Evolutionary conservation across 2,113 vertebrate genomes (phyloP).

Genomic region (Pygathrix nemaeus): DNA sequence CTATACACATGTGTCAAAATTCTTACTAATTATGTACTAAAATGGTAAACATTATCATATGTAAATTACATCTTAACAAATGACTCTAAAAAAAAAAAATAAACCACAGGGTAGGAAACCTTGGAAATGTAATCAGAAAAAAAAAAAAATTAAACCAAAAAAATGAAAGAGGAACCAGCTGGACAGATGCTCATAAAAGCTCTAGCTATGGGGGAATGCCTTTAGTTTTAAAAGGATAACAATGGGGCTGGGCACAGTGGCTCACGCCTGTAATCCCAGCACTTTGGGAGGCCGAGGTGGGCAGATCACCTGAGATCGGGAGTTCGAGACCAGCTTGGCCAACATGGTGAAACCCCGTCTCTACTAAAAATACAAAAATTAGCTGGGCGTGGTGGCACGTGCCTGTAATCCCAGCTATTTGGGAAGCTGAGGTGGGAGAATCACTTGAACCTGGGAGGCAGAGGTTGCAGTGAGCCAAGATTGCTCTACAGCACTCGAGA

Average conservation of each 20-base stretch:
- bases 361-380: too few relatives aligned
- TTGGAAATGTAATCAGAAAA: neutral
- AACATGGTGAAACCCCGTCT: too few relatives aligned
- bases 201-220: neutral
- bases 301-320: neutral
- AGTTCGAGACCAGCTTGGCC: too few relatives aligned
- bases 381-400: too few relatives aligned
- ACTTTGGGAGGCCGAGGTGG: too few relatives aligned
- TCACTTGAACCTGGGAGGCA: too few relatives aligned
- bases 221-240: constrained; percentile 21
- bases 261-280: too few relatives aligned
- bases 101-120: neutral
- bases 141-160: neutral
- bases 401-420: too few relatives aligned
- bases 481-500: too few relatives aligned
- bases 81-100: neutral
- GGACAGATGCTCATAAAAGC: neutral
- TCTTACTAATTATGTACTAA: neutral
- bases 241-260: too few relatives aligned
- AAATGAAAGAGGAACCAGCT: neutral
- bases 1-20: neutral
- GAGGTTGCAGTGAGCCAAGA: too few relatives aligned
- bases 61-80: neutral
- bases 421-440: too few relatives aligned
- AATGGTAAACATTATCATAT: neutral